Evolutionary conservation across 2,888 invertebrate genomes (phyloP), one percentile per base, ranked within the genome.

Genomic region (Melipona bicolor): DNA sequence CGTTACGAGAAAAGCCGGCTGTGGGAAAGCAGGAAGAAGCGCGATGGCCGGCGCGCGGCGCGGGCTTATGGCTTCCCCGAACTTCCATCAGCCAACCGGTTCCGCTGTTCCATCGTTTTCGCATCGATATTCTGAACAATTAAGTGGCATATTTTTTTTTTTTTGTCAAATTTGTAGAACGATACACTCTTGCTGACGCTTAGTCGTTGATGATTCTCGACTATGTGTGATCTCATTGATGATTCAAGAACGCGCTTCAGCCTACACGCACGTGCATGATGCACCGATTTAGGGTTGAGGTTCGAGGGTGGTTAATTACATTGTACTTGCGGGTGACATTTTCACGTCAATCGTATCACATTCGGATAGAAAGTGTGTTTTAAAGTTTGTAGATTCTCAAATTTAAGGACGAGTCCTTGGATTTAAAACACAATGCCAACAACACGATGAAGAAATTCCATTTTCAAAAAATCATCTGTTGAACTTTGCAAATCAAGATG

Each of bases 211-310:
- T n/a, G 27, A 27, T 61, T 61, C 43, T 43, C 5, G 49, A 24
- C 15, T 13, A 27, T 71, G 49, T 71, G 49, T 49, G 76, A 68
- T 78, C 56, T 65, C 79, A 71, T 68, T 76, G 75, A 49, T 62
- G 81, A 62, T 86, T 87, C 81, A 84, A 83, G 81, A 62, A 78
- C 74, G 87, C 73, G 79, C 77, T 89, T 90, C 85, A 77, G 36
- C 9, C 17, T 56, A 69, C 83, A 77, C 79, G 87, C 75, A 68
- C 72, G 43, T 65, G 78, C 61, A 49, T 69, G 76, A 17, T 73
- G 73, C 65, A 68, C 24, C 49, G 15, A 27, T 56, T 1, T 21
- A n/a, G 13, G 5, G n/a, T n/a, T 59, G n/a, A 59, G 56, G n/a
- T 56, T 56, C 15, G n/a, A 13, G n/a, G n/a, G 4, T 56, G 15